Evolutionary conservation across 2,113 vertebrate species (phyloP).

Genomic region (Lasiurus cinereus): DNA sequence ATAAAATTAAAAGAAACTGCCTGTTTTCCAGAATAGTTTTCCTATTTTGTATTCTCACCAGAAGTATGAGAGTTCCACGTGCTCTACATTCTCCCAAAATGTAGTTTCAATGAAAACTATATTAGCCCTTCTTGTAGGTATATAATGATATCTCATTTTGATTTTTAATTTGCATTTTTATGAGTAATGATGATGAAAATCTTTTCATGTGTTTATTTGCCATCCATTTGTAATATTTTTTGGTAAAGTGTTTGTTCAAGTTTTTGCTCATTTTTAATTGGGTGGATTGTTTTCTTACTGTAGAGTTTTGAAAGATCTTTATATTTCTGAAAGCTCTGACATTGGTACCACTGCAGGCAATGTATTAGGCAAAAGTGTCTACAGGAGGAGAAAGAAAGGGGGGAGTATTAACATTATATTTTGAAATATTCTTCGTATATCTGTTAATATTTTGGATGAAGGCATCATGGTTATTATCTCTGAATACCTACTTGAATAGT

Average conservation of each 20-base stretch:
- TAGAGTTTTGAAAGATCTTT: conserved; percentile 19
- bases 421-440: not conserved
- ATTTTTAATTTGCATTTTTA: conserved; percentile 45
- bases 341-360: not conserved
- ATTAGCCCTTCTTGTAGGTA: not conserved
- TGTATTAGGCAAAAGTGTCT: not conserved
- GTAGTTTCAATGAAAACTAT: not conserved
- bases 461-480: not conserved
- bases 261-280: not conserved
- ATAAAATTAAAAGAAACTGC: conserved; percentile 1
- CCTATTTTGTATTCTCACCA: conserved; percentile 1
- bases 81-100: not conserved
- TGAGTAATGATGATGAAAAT: not conserved
- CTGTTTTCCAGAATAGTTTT: not conserved
- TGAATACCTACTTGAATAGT: not conserved
- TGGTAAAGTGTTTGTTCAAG: not conserved
- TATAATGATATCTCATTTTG: not conserved
- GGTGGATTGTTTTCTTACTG: not conserved
- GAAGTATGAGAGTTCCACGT: not conserved
- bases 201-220: conserved; percentile 14
- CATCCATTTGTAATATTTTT: not conserved
- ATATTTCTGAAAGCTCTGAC: conserved; percentile 32
- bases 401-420: not conserved
- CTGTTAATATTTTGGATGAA: conserved; percentile 39
- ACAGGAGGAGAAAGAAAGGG: not conserved